Conservation (phyloP, 92 coral and sea anemone species). For the Diadumene lineata region DNA sequence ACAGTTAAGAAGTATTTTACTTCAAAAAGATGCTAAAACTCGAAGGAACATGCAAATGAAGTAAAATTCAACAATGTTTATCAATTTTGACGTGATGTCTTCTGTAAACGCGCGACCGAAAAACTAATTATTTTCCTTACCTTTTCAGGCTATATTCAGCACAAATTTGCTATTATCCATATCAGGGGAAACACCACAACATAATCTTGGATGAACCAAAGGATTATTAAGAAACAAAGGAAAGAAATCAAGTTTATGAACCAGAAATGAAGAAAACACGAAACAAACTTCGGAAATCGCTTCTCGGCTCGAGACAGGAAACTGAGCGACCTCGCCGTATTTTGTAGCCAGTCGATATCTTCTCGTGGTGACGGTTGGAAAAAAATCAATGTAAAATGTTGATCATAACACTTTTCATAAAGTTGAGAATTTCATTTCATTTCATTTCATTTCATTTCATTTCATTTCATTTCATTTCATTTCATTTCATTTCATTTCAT, state of each 20-base stretch:
- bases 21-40: not conserved
- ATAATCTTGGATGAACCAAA: not conserved
- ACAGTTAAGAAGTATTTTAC: not conserved
- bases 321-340: conserved; percentile 30
- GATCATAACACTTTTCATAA: too few species aligned
- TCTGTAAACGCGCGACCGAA: not conserved
- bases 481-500: too few species aligned
- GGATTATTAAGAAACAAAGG: not conserved
- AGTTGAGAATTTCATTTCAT: too few species aligned
- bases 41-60: not conserved
- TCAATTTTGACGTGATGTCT: not conserved
- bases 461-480: too few species aligned
- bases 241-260: not conserved
- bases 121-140: conserved; percentile 5
- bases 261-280: not conserved
- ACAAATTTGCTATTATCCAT: not conserved
- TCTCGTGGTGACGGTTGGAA: not conserved
- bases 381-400: too few species aligned
- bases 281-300: conserved; percentile 6
- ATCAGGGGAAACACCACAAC: not conserved
- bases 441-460: too few species aligned
- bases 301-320: too few species aligned
- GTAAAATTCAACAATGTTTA: not conserved
- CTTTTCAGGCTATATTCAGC: not conserved
- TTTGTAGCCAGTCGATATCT: conserved; percentile 20